A percentile compares a stretch with the other conserved stretches of the same genome.
phyloP scores from a whole-genome alignment of 2,113 vertebrate genomes.

The Trogon surrucura region DNA sequence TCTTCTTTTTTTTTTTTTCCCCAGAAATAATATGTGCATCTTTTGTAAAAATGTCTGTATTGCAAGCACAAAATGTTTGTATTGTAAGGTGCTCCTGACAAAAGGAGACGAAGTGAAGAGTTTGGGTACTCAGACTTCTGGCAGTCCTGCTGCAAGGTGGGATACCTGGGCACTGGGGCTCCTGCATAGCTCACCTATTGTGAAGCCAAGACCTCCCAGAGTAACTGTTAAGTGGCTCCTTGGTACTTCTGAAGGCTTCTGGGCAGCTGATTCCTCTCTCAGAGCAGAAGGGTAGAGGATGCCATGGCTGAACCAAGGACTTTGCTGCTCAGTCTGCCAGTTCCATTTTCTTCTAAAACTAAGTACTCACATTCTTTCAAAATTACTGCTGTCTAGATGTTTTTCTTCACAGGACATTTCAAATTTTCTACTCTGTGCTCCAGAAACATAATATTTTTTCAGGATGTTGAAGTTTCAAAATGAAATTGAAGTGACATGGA shows the following conservation, averaged over 20 bases:
- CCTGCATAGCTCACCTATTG: rapidly evolving
- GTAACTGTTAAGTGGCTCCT: not conserved
- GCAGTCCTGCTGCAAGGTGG: not conserved
- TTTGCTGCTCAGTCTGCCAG: not conserved
- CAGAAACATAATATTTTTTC: not conserved
- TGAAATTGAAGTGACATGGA: not conserved
- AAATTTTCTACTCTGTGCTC: not conserved
- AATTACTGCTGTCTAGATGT: not conserved
- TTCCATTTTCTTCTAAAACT: not conserved
- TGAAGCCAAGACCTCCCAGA: not conserved
- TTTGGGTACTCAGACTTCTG: not conserved
- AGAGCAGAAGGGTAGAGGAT: not conserved
- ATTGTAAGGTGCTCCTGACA: not conserved
- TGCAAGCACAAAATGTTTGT: not conserved
- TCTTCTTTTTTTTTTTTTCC: no score
- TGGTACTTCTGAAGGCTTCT: not conserved
- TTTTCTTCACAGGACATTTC: not conserved
- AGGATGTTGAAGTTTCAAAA: not conserved
- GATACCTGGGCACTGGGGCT: not conserved
- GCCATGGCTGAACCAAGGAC: not conserved
- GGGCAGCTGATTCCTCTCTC: not conserved
- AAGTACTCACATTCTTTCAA: not conserved
- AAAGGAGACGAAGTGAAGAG: not conserved
- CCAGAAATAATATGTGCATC: not conserved
- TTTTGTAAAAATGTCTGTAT: not conserved